phyloP scores from a whole-genome alignment of 2,888 invertebrate genomes.

The Andrena praecox region DNA sequence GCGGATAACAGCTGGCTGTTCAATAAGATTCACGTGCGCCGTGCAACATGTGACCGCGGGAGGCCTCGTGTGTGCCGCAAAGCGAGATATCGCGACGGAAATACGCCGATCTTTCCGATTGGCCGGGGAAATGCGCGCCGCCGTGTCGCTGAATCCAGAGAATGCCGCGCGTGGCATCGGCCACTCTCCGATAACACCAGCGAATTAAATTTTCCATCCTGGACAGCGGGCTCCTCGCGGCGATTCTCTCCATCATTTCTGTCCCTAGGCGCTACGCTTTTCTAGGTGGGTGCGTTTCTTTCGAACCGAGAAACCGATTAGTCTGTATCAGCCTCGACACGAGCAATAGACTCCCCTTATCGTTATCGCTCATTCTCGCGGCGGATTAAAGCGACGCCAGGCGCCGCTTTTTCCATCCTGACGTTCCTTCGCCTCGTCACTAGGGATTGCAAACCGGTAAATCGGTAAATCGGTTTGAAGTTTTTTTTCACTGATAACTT shows the following conservation, averaged over 20 bases:
- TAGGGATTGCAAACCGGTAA: no score
- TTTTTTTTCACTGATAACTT: no score
- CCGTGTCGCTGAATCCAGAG: constrained; percentile 1
- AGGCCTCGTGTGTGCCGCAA: constrained; percentile 12
- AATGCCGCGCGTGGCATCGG: not conserved
- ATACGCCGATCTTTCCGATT: constrained; percentile 13
- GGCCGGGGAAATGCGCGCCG: constrained; percentile 3
- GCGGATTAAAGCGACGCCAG: constrained; percentile 31
- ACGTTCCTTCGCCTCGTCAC: constrained; percentile 8
- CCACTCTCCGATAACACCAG: not conserved
- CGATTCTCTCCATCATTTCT: no score
- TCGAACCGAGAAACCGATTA: not conserved
- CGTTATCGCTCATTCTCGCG: constrained; percentile 1
- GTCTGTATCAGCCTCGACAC: not conserved
- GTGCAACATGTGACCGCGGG: constrained; percentile 45
- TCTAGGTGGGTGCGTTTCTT: no score
- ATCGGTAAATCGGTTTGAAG: no score
- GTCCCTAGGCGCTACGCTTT: no score
- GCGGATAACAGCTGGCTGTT: constrained; percentile 24
- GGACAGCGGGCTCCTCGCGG: not conserved
- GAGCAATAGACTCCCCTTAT: constrained; percentile 17
- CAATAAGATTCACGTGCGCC: constrained; percentile 63
- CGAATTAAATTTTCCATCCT: not conserved
- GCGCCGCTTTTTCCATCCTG: constrained; percentile 32
- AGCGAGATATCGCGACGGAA: constrained; percentile 19